Conservation (phyloP, 2,888 invertebrate species). For the Harmothoe impar region DNA sequence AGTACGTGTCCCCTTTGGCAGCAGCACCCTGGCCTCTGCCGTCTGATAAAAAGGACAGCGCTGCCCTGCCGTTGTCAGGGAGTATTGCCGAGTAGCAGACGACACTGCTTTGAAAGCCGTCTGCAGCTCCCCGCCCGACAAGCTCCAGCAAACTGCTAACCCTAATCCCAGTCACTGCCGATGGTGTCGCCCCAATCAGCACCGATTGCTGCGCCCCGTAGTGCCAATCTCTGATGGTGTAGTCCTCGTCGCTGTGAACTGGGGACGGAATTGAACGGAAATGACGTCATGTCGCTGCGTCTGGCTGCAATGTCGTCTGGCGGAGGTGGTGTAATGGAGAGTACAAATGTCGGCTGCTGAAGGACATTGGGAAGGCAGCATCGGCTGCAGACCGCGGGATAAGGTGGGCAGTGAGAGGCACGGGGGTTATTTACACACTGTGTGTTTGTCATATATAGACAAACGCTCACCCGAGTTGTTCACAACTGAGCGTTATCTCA, state of each 20-base stretch:
- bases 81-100: background rate
- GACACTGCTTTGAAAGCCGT: background rate
- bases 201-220: background rate
- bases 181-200: conserved; percentile 7
- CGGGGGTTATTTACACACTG: too few relatives aligned
- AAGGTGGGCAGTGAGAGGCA: too few relatives aligned
- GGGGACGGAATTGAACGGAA: background rate
- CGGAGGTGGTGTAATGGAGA: background rate
- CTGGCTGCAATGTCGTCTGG: conserved; percentile 1
- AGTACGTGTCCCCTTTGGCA: background rate
- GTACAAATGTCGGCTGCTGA: background rate
- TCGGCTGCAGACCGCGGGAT: too few relatives aligned
- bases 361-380: too few relatives aligned
- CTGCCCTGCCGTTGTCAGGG: background rate
- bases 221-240: background rate
- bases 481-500: too few relatives aligned
- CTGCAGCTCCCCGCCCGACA: background rate
- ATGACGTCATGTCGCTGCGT: conserved; percentile 10
- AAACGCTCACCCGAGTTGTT: too few relatives aligned
- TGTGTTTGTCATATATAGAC: too few relatives aligned
- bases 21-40: background rate
- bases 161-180: background rate
- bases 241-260: background rate
- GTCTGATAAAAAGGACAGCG: background rate
- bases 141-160: too few relatives aligned